phyloP scores from a whole-genome alignment of 2,113 vertebrate species.

The Sebastes schlegelii region DNA sequence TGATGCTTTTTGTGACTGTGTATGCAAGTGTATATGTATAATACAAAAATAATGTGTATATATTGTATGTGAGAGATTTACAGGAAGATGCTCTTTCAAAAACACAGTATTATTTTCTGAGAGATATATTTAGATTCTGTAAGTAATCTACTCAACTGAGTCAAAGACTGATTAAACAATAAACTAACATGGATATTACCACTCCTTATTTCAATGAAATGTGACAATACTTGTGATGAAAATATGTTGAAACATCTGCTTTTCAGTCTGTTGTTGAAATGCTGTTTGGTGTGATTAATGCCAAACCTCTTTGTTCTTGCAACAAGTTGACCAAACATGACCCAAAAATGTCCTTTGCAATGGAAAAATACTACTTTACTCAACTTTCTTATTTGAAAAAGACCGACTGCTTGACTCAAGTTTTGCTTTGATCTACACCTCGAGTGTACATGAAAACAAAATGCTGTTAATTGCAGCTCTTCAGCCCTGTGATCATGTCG shows the following conservation, averaged over 20 bases:
- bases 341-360: neutral
- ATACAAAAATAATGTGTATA: constrained; percentile 78
- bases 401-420: neutral
- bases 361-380: neutral
- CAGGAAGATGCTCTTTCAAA: constrained; percentile 74
- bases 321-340: neutral
- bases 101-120: constrained; percentile 83
- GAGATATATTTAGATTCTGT: constrained; percentile 82
- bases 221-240: neutral
- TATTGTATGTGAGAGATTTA: constrained; percentile 78
- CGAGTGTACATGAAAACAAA: neutral
- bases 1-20: constrained; percentile 73
- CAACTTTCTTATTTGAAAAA: neutral
- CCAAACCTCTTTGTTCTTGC: neutral
- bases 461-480: neutral
- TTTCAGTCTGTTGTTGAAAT: neutral
- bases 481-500: neutral
- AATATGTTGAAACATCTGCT: neutral
- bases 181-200: constrained; percentile 75
- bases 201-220: neutral
- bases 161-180: constrained; percentile 81
- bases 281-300: neutral
- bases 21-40: constrained; percentile 77
- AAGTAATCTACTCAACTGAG: constrained; percentile 71
- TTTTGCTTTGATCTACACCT: neutral